Evolutionary conservation across 2,113 vertebrate genomes (phyloP).

Genomic region (Mandrillus leucophaeus): DNA sequence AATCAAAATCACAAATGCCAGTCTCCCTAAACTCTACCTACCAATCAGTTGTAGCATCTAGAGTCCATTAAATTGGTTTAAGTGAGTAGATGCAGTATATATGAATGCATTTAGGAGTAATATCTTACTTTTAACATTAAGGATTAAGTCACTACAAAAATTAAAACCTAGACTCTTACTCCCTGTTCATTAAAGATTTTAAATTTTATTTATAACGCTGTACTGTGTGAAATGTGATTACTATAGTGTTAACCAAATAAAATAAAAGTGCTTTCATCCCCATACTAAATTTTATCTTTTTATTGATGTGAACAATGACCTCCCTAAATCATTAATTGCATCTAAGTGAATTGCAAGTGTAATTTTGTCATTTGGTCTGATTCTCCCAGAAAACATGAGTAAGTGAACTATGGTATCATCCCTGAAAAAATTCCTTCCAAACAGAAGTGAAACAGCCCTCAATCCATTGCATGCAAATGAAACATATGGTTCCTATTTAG

Average conservation of each 20-base stretch:
- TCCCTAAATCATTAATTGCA: not conserved
- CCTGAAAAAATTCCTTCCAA: conserved; percentile 73
- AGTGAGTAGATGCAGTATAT: not conserved
- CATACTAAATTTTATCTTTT: not conserved
- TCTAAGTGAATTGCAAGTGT: not conserved
- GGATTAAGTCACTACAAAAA: not conserved
- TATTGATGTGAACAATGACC: not conserved
- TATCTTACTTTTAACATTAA: not conserved
- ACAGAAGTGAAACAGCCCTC: conserved; percentile 78
- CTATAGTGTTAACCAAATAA: not conserved
- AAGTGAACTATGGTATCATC: conserved; percentile 76
- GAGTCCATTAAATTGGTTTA: not conserved
- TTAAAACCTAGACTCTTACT: not conserved
- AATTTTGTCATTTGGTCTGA: not conserved
- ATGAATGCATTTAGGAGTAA: not conserved
- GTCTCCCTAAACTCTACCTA: not conserved
- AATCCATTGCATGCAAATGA: conserved; percentile 80
- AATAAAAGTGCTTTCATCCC: not conserved
- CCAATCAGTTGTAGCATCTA: not conserved
- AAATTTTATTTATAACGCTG: not conserved
- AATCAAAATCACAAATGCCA: not conserved
- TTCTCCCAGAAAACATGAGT: not conserved
- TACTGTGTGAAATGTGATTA: not conserved
- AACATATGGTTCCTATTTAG: conserved; percentile 86
- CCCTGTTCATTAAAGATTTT: not conserved